Conservation (phyloP, 2,888 invertebrate genomes). For the Volucella inflata region DNA sequence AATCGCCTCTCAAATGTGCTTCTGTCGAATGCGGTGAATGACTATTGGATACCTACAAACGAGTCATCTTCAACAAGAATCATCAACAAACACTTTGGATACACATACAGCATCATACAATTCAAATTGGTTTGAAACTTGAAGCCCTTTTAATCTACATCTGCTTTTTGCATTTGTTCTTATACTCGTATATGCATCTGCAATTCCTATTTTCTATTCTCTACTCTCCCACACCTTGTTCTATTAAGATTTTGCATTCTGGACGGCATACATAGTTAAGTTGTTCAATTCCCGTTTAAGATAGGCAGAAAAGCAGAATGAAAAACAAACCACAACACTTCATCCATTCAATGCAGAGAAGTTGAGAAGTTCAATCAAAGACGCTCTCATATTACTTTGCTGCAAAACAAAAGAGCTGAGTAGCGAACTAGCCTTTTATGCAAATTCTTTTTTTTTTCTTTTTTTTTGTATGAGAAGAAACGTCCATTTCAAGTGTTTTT, state of each 20-base stretch:
- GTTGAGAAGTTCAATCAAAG: conserved; percentile 52
- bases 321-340: background rate
- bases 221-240: conserved; percentile 73
- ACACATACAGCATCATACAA: conserved; percentile 25
- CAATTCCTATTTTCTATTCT: background rate
- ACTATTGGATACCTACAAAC: conserved; percentile 62
- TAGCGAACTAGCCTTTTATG: conserved; percentile 67
- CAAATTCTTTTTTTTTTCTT: conserved; percentile 36
- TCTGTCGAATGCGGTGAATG: conserved; percentile 51
- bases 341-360: conserved; percentile 60
- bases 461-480: conserved; percentile 30
- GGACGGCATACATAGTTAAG: conserved; percentile 25
- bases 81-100: conserved; percentile 63
- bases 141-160: conserved; percentile 32
- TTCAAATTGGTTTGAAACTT: conserved; percentile 60
- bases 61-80: conserved; percentile 32
- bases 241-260: conserved; percentile 61
- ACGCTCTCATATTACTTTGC: conserved; percentile 61
- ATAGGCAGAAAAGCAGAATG: conserved; percentile 40
- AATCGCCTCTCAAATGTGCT: conserved; percentile 40
- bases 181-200: conserved; percentile 56
- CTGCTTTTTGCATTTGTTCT: conserved; percentile 1
- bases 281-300: conserved; percentile 55
- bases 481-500: conserved; percentile 42
- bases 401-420: conserved; percentile 66